Base-by-base conservation (phyloP, 2,113 vertebrate genomes). In the Hyperopisus bebe region DNA sequence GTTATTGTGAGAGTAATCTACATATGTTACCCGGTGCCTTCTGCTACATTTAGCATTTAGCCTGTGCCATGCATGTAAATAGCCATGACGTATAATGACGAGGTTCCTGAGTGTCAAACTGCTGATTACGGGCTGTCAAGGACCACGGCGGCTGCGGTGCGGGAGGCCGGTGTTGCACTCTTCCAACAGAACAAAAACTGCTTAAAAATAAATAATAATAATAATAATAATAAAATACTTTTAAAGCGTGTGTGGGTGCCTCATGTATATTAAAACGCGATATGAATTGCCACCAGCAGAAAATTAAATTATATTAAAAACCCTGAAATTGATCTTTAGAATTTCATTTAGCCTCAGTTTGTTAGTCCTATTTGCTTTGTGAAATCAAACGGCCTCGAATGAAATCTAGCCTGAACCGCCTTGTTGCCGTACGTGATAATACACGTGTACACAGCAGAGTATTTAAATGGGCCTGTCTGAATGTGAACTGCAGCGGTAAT, bases 1-100 rank as follows among this genome's bases (percentile, higher is more conserved):
- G 88, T 89, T 89, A 88, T 48, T 51, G 86, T 86, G 86, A 85
- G 46, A 80, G 46, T 66, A 74, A 74, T 89, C 47, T 53, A 53
- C 48, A 80, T 42, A 39, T 21, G 48, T 27, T 53, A 35, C 31
- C 9, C 13, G 3, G 27, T 74, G 35, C 31, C 62, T 24, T 27
- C 31, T 39, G n/a, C 70, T 74, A 44, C 46, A 77, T 13, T 47
- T 83, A 83, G 80, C 80, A 47, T 80, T 66, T 70, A 31, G 55
- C 55, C 24, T n/a, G 24, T n/a, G 21, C 24, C 24, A n/a, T n/a
- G 24, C 24, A 62, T 9, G 55, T 58, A 58, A 58, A 24, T 58
- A 58, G 24, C 62, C 62, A 27, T 31, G n/a, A 31, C n/a, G 62
- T 11, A 31, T 31, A 31, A 70, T 31, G 27, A 9, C 10, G 31